Conservation (phyloP, 2,888 invertebrate species). For the Calameuta filiformis region DNA sequence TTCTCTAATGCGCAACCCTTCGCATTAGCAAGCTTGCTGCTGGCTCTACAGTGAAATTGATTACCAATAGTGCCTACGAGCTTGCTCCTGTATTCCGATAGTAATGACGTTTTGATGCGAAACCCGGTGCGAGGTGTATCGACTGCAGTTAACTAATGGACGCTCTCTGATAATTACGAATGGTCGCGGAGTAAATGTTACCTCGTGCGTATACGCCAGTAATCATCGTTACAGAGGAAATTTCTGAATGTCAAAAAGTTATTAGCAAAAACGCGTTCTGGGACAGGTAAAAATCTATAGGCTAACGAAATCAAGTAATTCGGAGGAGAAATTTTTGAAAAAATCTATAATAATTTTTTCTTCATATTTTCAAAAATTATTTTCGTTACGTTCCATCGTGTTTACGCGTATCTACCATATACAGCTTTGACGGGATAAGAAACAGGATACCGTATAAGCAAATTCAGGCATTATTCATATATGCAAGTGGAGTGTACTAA, state of each 20-base stretch:
- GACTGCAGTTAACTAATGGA: slow-evolving; percentile 66
- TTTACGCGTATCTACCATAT: neutral
- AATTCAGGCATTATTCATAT: slow-evolving; percentile 56
- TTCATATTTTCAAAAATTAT: neutral
- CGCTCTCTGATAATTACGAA: slow-evolving; percentile 64
- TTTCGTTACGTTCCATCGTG: neutral
- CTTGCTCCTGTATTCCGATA: slow-evolving; percentile 38
- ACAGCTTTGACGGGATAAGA: neutral
- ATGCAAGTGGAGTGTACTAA: slow-evolving; percentile 55
- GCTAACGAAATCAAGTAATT: neutral
- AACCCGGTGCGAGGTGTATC: slow-evolving; percentile 56
- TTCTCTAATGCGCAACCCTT: slow-evolving; percentile 50
- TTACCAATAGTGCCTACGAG: slow-evolving; percentile 57
- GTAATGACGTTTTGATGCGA: slow-evolving; percentile 66
- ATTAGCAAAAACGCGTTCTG: slow-evolving; percentile 1
- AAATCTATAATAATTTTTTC: neutral
- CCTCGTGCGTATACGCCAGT: slow-evolving; percentile 52
- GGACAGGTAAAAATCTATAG: neutral
- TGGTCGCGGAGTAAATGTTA: slow-evolving; percentile 59
- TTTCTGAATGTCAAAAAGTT: slow-evolving; percentile 24
- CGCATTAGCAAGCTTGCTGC: slow-evolving; percentile 51
- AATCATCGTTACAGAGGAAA: slow-evolving; percentile 57
- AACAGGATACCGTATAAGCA: slow-evolving; percentile 29
- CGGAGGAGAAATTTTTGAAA: fast-evolving
- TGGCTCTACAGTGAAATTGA: slow-evolving; percentile 57